Evolutionary conservation across 2,113 vertebrate species (phyloP).

Genomic region (Crotalus horridus): DNA sequence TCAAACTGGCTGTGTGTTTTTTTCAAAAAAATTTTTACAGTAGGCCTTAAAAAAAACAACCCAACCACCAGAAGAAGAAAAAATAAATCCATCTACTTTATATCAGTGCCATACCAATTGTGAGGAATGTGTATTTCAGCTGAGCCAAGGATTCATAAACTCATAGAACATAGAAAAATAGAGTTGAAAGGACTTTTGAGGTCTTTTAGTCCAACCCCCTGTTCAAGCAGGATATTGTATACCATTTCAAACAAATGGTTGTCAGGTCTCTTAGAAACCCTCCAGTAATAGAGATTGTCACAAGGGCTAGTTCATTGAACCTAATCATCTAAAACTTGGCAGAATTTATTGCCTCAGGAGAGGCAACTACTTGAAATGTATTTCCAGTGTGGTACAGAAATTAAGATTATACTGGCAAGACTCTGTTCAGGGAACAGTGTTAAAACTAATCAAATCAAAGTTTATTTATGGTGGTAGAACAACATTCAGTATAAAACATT

Average conservation of each 20-base stretch:
- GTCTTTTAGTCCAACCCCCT: background rate
- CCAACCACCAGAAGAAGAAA: background rate
- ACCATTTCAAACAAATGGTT: background rate
- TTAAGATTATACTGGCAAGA: background rate
- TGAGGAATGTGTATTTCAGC: background rate
- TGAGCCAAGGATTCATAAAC: background rate
- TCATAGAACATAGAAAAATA: background rate
- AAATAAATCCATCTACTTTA: background rate
- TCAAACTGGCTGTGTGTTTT: background rate
- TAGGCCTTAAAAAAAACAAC: background rate
- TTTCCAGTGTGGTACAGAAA: background rate
- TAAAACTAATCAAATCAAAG: background rate
- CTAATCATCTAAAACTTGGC: background rate
- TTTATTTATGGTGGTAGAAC: background rate
- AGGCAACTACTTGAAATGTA: background rate
- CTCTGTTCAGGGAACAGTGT: background rate
- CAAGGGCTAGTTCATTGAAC: background rate
- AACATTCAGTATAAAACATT: background rate
- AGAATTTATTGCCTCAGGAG: background rate
- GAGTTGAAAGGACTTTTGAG: background rate
- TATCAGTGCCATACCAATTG: background rate
- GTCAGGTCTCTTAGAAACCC: background rate
- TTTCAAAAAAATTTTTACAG: background rate
- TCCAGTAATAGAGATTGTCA: background rate
- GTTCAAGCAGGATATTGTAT: background rate